A percentile compares a stretch with the other conserved stretches of the same genome.
Conservation (phyloP, 2,888 invertebrate genomes). For the Tipula vernalis region DNA sequence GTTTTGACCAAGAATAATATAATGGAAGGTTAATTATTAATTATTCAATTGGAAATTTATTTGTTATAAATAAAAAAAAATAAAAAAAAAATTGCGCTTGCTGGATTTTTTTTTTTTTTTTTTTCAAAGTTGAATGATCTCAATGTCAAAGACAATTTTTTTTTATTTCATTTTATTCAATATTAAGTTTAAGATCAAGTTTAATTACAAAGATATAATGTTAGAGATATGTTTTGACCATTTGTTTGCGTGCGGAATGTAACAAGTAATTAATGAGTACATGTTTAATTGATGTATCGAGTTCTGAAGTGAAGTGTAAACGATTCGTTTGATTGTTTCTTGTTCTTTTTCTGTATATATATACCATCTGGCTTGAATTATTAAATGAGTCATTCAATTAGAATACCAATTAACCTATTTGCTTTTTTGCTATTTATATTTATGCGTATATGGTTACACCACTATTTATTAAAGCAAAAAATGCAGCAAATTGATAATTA, state of each 20-base stretch:
- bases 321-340: not conserved
- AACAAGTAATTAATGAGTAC: not conserved
- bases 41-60: constrained; percentile 4
- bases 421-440: too few species aligned
- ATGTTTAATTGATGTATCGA: not conserved
- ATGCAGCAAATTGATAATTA: too few species aligned
- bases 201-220: not conserved
- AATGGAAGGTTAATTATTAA: constrained; percentile 4
- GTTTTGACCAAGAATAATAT: not conserved
- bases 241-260: not conserved
- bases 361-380: not conserved
- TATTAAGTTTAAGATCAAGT: not conserved
- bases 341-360: too few species aligned
- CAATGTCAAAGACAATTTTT: not conserved
- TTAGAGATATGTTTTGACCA: not conserved
- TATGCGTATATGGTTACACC: too few species aligned
- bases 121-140: constrained; percentile 4
- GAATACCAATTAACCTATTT: not conserved
- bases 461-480: too few species aligned
- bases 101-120: not conserved
- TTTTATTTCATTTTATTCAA: not conserved
- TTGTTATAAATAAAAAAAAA: not conserved
- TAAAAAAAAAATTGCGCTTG: not conserved
- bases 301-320: not conserved
- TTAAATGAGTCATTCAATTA: not conserved